Evolutionary conservation across 2,888 invertebrate species (phyloP).

Genomic region (Plusia festucae): DNA sequence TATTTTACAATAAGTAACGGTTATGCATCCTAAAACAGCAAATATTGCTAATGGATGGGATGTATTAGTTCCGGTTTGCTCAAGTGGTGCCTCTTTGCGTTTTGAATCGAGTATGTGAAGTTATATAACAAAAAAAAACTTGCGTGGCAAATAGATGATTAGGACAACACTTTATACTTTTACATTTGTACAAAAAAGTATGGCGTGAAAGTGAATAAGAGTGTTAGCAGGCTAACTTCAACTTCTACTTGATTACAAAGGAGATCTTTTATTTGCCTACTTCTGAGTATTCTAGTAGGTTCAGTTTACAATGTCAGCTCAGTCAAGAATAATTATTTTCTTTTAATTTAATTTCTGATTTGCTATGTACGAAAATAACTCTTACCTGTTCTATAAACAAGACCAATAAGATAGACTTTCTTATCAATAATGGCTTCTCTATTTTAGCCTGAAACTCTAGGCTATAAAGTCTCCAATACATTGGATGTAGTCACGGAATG

Average conservation of each 20-base stretch:
- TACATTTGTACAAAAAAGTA: not conserved
- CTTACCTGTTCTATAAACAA: too few species aligned
- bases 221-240: too few species aligned
- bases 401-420: not conserved
- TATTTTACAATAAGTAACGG: slow-evolving; percentile 19
- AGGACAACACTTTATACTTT: not conserved
- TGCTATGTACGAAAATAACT: too few species aligned
- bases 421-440: not conserved
- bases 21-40: not conserved
- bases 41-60: not conserved
- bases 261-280: too few species aligned
- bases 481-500: slow-evolving; percentile 35
- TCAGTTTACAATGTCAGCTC: too few species aligned
- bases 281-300: too few species aligned
- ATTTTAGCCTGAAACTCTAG: slow-evolving; percentile 5
- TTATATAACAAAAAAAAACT: not conserved
- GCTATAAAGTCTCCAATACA: slow-evolving; percentile 19
- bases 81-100: not conserved
- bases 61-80: not conserved
- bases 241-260: too few species aligned
- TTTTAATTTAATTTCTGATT: too few species aligned
- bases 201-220: too few species aligned
- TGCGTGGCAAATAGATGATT: not conserved
- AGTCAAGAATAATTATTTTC: too few species aligned
- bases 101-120: not conserved